These are phyloP conservation scores for Sphaerophoria rueppellii DNA, from an alignment of 2,888 invertebrate genomes.

Conservation along the genomic window DNA sequence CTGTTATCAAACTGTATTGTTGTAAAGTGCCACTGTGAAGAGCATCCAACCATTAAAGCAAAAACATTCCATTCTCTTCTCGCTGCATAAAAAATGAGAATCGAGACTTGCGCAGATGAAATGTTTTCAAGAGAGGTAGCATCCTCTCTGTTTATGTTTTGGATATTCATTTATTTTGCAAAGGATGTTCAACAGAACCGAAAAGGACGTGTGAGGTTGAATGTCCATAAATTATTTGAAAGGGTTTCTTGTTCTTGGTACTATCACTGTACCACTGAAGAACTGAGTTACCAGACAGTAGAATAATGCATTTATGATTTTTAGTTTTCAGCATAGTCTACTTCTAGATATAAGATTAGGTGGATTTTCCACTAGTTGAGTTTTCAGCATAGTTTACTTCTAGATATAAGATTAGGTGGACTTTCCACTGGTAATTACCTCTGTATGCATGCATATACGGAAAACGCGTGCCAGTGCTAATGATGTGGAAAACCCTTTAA, in stretches of 20 bases:
- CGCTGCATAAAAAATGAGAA: slow-evolving; percentile 27
- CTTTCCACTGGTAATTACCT: too few species aligned
- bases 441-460: too few species aligned
- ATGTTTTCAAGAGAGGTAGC: slow-evolving; percentile 7
- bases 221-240: slow-evolving; percentile 52
- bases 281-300: not conserved
- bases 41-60: slow-evolving; percentile 12
- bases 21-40: slow-evolving; percentile 57
- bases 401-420: too few species aligned
- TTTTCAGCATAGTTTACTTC: too few species aligned
- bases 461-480: too few species aligned
- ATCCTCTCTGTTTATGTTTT: slow-evolving; percentile 69
- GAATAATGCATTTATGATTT: too few species aligned
- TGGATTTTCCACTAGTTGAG: too few species aligned
- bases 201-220: slow-evolving; percentile 7
- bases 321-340: too few species aligned
- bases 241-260: slow-evolving; percentile 52
- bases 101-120: slow-evolving; percentile 50
- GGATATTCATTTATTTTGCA: slow-evolving; percentile 3
- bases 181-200: slow-evolving; percentile 64
- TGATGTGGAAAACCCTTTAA: too few species aligned
- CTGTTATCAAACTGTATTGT: slow-evolving; percentile 71
- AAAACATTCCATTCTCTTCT: not conserved
- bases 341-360: too few species aligned
- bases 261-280: not conserved